Conservation (phyloP, 2,113 vertebrate genomes). For the Nasalis larvatus region DNA sequence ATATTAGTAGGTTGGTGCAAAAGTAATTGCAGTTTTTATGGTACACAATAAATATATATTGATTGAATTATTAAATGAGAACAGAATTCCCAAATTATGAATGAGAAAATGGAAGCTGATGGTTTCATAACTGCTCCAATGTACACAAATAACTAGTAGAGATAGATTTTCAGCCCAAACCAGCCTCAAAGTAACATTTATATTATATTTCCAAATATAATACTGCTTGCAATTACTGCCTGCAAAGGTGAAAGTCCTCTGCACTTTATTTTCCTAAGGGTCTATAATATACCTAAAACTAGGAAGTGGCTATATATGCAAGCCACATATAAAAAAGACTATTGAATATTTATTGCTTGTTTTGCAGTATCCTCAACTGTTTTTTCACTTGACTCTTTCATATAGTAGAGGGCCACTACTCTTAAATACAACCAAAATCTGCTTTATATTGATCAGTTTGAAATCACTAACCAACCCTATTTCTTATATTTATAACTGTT, state of each 20-base stretch:
- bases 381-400: neutral
- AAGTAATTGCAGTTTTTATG: too few species aligned
- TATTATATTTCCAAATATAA: neutral
- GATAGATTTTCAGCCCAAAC: neutral
- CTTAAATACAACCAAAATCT: neutral
- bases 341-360: neutral
- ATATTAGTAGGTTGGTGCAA: neutral
- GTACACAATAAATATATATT: neutral
- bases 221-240: neutral
- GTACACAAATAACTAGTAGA: neutral
- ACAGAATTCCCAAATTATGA: neutral
- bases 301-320: rapidly evolving
- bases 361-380: neutral
- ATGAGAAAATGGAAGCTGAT: neutral
- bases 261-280: neutral
- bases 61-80: neutral
- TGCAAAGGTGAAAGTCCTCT: neutral
- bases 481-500: neutral
- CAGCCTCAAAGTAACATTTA: neutral
- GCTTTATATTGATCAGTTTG: neutral
- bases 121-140: neutral
- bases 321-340: neutral
- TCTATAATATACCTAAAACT: neutral
- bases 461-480: neutral
- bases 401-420: neutral